Percentiles rank a stretch among this genome's conserved stretches.
phyloP scores from a whole-genome alignment of 2,113 vertebrate genomes.

The Sinocyclocheilus anshuiensis region DNA sequence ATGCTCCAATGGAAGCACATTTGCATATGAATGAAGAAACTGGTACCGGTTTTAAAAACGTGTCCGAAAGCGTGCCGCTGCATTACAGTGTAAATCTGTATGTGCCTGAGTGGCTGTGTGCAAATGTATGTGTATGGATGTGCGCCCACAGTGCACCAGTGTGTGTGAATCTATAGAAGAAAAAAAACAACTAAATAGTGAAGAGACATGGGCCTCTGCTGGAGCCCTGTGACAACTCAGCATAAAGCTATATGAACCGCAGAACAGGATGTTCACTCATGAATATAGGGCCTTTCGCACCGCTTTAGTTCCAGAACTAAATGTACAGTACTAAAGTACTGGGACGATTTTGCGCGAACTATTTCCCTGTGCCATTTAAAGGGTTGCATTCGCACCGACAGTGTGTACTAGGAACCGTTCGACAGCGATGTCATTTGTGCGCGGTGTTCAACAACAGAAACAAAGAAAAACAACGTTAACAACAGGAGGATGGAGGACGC shows the following conservation, averaged over 20 bases:
- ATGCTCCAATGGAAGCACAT: background rate
- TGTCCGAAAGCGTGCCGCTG: background rate
- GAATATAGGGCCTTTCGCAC: too few species aligned
- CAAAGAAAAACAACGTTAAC: too few species aligned
- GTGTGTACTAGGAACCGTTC: too few species aligned
- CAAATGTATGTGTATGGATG: slow-evolving; percentile 4
- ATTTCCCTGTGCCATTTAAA: too few species aligned
- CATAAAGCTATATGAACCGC: background rate
- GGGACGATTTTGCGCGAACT: too few species aligned
- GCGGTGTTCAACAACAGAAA: too few species aligned
- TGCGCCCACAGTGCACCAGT: background rate
- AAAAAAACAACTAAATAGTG: background rate
- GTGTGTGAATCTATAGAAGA: slow-evolving; percentile 38
- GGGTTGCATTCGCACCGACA: too few species aligned
- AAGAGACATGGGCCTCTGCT: background rate
- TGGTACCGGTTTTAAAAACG: background rate
- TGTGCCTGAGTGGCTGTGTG: slow-evolving; percentile 28
- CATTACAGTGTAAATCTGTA: background rate
- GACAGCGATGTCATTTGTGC: too few species aligned
- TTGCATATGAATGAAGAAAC: slow-evolving; percentile 32
- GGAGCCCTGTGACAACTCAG: background rate
- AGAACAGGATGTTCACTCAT: background rate
- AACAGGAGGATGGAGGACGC: too few species aligned
- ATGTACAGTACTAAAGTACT: too few species aligned
- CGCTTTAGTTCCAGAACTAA: too few species aligned